These are phyloP conservation scores for Dicentrarchus labrax DNA, from an alignment of 2,113 vertebrate species.

Conservation along the genomic window DNA sequence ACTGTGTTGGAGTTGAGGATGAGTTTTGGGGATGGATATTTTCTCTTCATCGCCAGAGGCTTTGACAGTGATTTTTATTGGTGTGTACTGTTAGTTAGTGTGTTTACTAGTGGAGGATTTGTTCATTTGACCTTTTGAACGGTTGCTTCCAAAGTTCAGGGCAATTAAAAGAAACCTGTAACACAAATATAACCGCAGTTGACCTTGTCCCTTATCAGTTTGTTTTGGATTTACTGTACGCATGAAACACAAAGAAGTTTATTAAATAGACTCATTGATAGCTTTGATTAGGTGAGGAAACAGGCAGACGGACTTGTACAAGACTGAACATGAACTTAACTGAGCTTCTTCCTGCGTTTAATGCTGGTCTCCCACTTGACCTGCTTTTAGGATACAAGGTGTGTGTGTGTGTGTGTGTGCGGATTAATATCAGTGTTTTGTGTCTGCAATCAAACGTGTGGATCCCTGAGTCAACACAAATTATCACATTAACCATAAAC, in stretches of 20 bases:
- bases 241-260: background rate
- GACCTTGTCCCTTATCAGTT: background rate
- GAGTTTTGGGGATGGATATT: background rate
- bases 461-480: background rate
- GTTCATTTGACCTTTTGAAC: slow-evolving; percentile 7
- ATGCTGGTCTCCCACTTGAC: background rate
- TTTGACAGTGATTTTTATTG: slow-evolving; percentile 15
- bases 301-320: slow-evolving; percentile 1
- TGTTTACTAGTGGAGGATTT: background rate
- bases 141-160: slow-evolving; percentile 1
- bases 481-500: background rate
- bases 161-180: background rate
- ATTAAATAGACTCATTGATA: background rate
- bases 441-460: background rate
- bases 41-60: background rate
- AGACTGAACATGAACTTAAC: slow-evolving; percentile 15
- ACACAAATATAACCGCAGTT: background rate
- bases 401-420: background rate
- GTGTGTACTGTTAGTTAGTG: slow-evolving; percentile 7
- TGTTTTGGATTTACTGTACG: background rate
- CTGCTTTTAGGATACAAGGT: background rate
- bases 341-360: background rate
- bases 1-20: background rate
- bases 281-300: slow-evolving; percentile 2
- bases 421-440: background rate